Base-by-base conservation (phyloP, 2,113 vertebrate genomes). In the Garra rufa region DNA sequence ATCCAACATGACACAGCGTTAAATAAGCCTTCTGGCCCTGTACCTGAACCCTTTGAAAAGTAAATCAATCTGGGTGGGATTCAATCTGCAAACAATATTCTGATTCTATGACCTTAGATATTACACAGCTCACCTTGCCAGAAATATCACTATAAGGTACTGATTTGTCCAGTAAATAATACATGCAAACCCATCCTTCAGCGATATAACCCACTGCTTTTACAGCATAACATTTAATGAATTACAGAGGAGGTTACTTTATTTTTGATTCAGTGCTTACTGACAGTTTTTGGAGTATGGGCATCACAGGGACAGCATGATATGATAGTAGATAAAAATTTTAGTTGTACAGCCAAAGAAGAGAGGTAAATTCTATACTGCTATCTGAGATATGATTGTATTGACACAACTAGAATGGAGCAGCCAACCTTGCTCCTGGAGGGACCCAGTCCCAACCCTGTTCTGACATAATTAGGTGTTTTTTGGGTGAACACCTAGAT, bases 81-180 rank as follows among this genome's bases (percentile, higher is more conserved):
- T 87, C 84, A 78, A 78, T 87, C 86, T 59, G 59, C 84, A 87
- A 90, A 88, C 79, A 83, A 74, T 83, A 87, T 78, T 85, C 84
- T 80, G 86, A 84, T 84, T 44, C 26, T 43, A 41, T 57, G 82
- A 84, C 86, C 86, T 87, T 79, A 44, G 30, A 83, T 86, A 85
- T 78, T 59, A 80, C 74, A 70, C 15, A 44, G 80, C 76, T 89
- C 88, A 86, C 48, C 34, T 71, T 30, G 30, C 34, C 69, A 85
- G 73, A 85, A 85, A 82, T 82, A 76, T 86, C 81, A 85, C 82
- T 78, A 48, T 76, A 67, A 30, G 34, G 74, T 46, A 59, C 79
- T 79, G 26, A 76, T n/a, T 15, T 13, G 28, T 83, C 55, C 75
- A 48, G 87, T 82, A 81, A 85, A 83, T 83, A 79, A 75, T 76